Conservation (phyloP, 2,888 invertebrate genomes). For the Seira musarum region DNA sequence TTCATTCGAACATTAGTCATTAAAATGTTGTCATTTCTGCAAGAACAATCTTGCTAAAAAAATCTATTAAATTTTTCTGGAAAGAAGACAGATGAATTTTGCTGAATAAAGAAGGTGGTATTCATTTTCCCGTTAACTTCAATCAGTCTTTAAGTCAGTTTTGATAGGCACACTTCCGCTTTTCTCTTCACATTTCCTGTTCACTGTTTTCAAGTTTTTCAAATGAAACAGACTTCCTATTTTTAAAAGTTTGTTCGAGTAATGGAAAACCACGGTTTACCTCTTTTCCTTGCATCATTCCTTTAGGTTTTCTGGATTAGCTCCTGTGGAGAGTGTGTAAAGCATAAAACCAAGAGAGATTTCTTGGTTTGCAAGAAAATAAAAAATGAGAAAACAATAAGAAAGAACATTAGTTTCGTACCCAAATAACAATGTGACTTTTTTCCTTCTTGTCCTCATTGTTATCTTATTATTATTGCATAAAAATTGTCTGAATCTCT, state of each 20-base stretch:
- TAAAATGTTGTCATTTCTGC: too few species aligned
- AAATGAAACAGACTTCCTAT: too few species aligned
- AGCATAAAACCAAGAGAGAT: conserved; percentile 48
- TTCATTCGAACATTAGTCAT: too few species aligned
- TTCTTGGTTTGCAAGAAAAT: not conserved
- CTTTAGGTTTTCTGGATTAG: conserved; percentile 46
- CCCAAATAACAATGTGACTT: conserved; percentile 12
- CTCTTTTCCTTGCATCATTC: not conserved
- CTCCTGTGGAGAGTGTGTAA: conserved; percentile 58
- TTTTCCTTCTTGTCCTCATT: conserved; percentile 16
- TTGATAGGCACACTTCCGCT: not conserved
- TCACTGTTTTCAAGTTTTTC: too few species aligned
- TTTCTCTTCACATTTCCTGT: not conserved
- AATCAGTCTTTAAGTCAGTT: not conserved
- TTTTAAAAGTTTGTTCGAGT: too few species aligned
- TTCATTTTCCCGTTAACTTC: not conserved
- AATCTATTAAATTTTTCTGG: not conserved
- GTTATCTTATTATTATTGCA: not conserved
- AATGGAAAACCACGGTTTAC: not conserved
- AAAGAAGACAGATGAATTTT: not conserved
- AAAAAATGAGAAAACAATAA: not conserved
- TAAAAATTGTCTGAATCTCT: conserved; percentile 3
- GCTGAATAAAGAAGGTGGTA: too few species aligned
- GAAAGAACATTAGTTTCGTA: not conserved
- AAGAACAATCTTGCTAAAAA: too few species aligned